Evolutionary conservation across 2,888 invertebrate genomes (phyloP), one percentile per base, ranked within the genome.

Genomic region (Alentia gelatinosa): DNA sequence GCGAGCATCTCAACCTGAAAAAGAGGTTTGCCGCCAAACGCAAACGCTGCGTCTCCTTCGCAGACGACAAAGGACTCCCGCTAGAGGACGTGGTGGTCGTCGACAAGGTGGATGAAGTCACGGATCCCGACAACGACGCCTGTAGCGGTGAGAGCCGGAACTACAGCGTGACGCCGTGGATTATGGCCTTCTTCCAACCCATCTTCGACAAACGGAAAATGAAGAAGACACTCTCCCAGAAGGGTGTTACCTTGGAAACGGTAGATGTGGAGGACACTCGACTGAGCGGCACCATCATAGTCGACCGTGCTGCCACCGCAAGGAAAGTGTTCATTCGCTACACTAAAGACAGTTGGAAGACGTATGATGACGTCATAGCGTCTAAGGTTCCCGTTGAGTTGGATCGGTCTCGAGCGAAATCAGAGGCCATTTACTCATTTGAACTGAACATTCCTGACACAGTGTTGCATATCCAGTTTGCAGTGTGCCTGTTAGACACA

Each of bases 141-240:
- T 5, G 23, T n/a, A 35, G 35, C 4, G 37, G 37, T 79, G 79
- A 79, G 79, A 12, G 12, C 30, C 12, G 30, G 30, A 74, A 74
- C 74, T 79, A 37, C 39, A 79, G 79, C 23, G 37, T 86, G 5
- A 47, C 86, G 3, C 86, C 86, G 5, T 86, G 86, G 86, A 86
- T 86, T 1, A 86, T 86, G 86, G 86, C 86, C 26, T 86, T 86
- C 30, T 86, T 47, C 86, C 86, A 86, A 47, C 86, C 86, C 47
- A 47, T 86, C 5, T 86, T 86, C 19, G 30, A 47, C 42, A 86
- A 47, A 47, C 26, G 50, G 5, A 42, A 47, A 19, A 30, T 86
- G 50, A 47, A 26, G 86, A 42, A 42, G 30, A 47, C 26, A 9
- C 30, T 86, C 30, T 4, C 23, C 0, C 47, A 86, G 86, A 86